These are phyloP conservation scores for Biston stratarius DNA, from an alignment of 2,888 invertebrate genomes.

Conservation along the genomic window DNA sequence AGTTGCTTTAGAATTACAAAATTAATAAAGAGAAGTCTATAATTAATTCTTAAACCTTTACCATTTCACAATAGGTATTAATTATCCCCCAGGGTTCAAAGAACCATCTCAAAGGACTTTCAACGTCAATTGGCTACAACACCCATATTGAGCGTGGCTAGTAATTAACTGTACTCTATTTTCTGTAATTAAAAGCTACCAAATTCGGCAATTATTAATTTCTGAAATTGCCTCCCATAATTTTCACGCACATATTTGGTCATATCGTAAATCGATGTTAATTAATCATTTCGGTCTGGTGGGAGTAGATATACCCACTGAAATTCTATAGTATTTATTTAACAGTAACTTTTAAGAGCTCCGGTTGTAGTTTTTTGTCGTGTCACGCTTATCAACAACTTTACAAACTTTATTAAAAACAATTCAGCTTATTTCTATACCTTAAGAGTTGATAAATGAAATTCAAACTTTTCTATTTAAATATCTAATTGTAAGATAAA, in stretches of 20 bases:
- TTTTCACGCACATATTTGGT: conserved; percentile 29
- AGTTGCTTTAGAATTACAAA: neutral
- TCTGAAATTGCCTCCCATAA: conserved; percentile 29
- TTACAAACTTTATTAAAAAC: too few relatives aligned
- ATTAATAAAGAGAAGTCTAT: conserved; percentile 1
- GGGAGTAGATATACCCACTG: conserved; percentile 6
- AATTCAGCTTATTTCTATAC: too few relatives aligned
- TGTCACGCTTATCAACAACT: neutral
- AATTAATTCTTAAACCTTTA: neutral
- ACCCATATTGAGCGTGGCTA: conserved; percentile 18
- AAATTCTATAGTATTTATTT: neutral
- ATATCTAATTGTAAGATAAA: too few relatives aligned
- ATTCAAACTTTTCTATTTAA: too few relatives aligned
- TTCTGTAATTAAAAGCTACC: conserved; percentile 32
- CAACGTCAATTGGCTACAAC: conserved; percentile 2
- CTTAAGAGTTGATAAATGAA: too few relatives aligned
- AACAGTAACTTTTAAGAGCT: neutral
- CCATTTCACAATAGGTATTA: neutral
- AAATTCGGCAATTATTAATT: conserved; percentile 27
- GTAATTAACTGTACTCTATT: conserved; percentile 31
- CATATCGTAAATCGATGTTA: conserved; percentile 22
- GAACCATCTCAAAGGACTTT: conserved; percentile 17
- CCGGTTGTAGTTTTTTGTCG: neutral
- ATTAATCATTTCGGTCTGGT: conserved; percentile 26
- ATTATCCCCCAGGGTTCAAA: conserved; percentile 11